A percentile compares a stretch with the other conserved stretches of the same genome.
phyloP scores from a whole-genome alignment of 1,140 invertebrate species.

The Drosophila tropicalis region DNA sequence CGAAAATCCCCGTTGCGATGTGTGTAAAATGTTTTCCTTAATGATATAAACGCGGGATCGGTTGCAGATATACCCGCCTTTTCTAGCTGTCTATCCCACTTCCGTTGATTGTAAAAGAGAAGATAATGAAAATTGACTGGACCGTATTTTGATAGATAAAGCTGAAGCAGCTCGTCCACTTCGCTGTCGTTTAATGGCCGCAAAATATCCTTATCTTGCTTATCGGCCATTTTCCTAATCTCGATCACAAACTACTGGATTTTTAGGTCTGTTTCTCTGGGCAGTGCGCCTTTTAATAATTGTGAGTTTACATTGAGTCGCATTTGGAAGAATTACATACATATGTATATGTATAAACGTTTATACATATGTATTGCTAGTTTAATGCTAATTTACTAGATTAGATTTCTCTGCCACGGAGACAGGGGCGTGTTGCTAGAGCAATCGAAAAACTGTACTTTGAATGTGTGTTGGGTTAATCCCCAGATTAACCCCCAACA shows the following conservation, averaged over 20 bases:
- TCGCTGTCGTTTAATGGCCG: constrained; percentile 59
- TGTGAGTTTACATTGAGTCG: background rate
- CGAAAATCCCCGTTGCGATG: constrained; percentile 61
- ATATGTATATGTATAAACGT: constrained; percentile 13
- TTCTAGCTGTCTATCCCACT: constrained; percentile 68
- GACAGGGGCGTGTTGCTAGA: background rate
- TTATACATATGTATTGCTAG: constrained; percentile 16
- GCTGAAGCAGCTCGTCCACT: constrained; percentile 62
- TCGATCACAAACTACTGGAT: background rate
- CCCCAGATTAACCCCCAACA: no score
- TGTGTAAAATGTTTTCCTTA: constrained; percentile 71
- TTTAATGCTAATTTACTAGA: constrained; percentile 57
- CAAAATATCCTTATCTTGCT: constrained; percentile 70
- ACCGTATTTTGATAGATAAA: constrained; percentile 60
- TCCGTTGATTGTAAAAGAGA: constrained; percentile 69
- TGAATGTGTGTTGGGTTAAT: no score
- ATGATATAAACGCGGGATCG: constrained; percentile 44
- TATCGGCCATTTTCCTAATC: constrained; percentile 28
- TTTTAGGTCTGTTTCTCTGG: constrained; percentile 10
- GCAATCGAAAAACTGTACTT: background rate
- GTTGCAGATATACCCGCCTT: constrained; percentile 26
- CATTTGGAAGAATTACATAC: background rate
- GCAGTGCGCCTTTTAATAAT: constrained; percentile 23
- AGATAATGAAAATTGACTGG: constrained; percentile 66
- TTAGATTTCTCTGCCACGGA: constrained; percentile 52